Conservation (phyloP, 2,888 invertebrate genomes). For the Tipula confusa region DNA sequence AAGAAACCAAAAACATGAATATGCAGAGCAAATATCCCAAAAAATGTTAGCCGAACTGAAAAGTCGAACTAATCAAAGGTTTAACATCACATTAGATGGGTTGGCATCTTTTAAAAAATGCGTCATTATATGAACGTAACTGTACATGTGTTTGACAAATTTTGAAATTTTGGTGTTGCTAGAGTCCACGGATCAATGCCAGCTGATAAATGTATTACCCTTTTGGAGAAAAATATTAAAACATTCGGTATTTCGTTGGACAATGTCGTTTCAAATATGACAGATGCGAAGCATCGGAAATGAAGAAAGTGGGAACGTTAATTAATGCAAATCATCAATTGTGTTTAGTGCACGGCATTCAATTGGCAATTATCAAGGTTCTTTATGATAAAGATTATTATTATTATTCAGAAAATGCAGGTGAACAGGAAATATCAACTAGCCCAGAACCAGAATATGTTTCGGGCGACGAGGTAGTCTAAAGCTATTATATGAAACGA, state of each 20-base stretch:
- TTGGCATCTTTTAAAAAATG: neutral
- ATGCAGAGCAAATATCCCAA: no score
- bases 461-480: neutral
- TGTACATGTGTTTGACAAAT: neutral
- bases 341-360: constrained; percentile 20
- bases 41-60: no score
- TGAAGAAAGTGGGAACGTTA: neutral
- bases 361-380: neutral
- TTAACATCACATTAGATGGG: constrained; percentile 27
- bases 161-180: constrained; percentile 17
- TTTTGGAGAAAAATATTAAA: neutral
- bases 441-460: neutral
- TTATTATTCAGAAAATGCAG: no score
- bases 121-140: constrained; percentile 21
- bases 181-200: neutral
- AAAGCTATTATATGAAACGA: neutral
- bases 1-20: no score
- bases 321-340: constrained; percentile 27
- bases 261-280: neutral
- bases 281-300: neutral
- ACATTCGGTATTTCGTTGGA: neutral
- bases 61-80: no score
- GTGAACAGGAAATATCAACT: no score
- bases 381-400: constrained; percentile 28
- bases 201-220: neutral